These are phyloP conservation scores for Gouania willdenowi DNA, from an alignment of 2,797 vertebrate genomes.

Conservation along the genomic window DNA sequence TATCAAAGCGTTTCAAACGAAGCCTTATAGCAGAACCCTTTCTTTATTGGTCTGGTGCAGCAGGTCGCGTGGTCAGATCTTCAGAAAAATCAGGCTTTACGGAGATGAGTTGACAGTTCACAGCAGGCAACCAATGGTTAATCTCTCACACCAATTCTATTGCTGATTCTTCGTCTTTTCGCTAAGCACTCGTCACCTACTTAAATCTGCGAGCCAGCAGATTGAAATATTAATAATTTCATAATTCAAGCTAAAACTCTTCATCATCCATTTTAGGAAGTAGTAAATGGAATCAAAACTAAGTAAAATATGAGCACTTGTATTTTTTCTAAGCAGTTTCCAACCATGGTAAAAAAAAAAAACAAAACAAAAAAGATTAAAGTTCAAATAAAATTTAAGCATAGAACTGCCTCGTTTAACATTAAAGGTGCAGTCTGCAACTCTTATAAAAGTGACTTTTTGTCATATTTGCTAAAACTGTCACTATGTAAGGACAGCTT, in stretches of 20 bases:
- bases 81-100: slow-evolving; percentile 69
- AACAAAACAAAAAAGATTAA: no score
- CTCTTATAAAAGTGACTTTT: no score
- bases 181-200: slow-evolving; percentile 48
- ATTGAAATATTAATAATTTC: slow-evolving; percentile 70
- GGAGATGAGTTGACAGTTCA: slow-evolving; percentile 66
- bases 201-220: slow-evolving; percentile 51
- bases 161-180: slow-evolving; percentile 44
- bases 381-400: no score
- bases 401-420: slow-evolving; percentile 11
- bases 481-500: no score
- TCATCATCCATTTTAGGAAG: slow-evolving; percentile 26
- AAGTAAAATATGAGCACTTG: slow-evolving; percentile 19
- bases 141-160: slow-evolving; percentile 47
- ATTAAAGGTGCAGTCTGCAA: no score
- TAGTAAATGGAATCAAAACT: slow-evolving; percentile 56
- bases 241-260: slow-evolving; percentile 34
- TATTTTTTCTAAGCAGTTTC: no score
- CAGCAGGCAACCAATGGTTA: slow-evolving; percentile 57
- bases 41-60: slow-evolving; percentile 53
- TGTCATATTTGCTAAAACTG: no score
- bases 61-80: slow-evolving; percentile 59
- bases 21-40: slow-evolving; percentile 54
- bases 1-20: slow-evolving; percentile 75
- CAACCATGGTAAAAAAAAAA: no score